A percentile compares a stretch with the other conserved stretches of the same genome.
These are phyloP conservation scores for Xestia c-nigrum DNA, from an alignment of 2,888 invertebrate species.

Conservation along the genomic window DNA sequence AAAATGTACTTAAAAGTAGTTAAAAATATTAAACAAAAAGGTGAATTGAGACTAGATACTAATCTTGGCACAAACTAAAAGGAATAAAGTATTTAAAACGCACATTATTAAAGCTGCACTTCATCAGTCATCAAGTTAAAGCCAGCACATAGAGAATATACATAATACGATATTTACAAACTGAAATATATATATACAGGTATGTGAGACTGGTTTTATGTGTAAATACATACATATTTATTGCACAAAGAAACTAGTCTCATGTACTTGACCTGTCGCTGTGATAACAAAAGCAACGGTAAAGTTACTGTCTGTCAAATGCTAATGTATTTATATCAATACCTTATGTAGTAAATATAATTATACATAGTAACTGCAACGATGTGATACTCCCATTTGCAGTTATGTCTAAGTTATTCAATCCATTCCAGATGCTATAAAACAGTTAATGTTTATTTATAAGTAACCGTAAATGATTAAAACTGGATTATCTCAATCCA, in stretches of 20 bases:
- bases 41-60: slow-evolving; percentile 52
- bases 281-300: slow-evolving; percentile 51
- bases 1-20: slow-evolving; percentile 47
- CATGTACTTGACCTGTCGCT: slow-evolving; percentile 53
- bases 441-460: slow-evolving; percentile 10
- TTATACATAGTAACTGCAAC: neutral
- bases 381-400: neutral
- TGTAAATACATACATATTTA: slow-evolving; percentile 35
- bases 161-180: slow-evolving; percentile 44
- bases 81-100: slow-evolving; percentile 53
- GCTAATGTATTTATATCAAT: slow-evolving; percentile 31
- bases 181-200: slow-evolving; percentile 41
- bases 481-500: slow-evolving; percentile 3
- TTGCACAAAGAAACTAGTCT: slow-evolving; percentile 41
- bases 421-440: neutral
- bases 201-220: slow-evolving; percentile 56
- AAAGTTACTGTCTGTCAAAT: slow-evolving; percentile 66
- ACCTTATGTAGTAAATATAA: neutral
- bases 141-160: slow-evolving; percentile 65
- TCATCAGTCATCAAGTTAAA: slow-evolving; percentile 61
- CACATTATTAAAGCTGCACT: slow-evolving; percentile 64
- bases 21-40: slow-evolving; percentile 31
- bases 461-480: neutral
- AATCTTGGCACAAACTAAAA: slow-evolving; percentile 61
- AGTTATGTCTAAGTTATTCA: slow-evolving; percentile 6